Evolutionary conservation across 2,797 vertebrate genomes (phyloP), one percentile per base, ranked within the genome.

Genomic region (Nannoperca obscura): DNA sequence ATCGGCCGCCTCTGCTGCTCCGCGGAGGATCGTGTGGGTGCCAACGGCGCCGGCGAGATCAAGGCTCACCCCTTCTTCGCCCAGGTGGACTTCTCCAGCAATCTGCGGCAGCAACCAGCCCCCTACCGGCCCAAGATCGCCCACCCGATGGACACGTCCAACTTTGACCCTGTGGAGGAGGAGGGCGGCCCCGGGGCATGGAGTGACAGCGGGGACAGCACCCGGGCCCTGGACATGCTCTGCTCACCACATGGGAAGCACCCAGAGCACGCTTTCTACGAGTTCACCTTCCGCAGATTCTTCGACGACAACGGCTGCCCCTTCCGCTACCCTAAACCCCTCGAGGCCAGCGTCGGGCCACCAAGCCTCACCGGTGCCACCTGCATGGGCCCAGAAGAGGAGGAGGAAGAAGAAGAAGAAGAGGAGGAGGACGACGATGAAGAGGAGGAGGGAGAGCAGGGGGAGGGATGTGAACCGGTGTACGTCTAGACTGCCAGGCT

Each of bases 121-220:
- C 98, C 98, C 20, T 99, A 98, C 38, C 93, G 97, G 66, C 98
- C 98, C 85, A 99, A 98, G 90, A 98, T 99, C 78, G 96, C 97
- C 86, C 98, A 99, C 89, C 97, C 97, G 2, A 99, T 98, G 97
- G 98, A 99, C 94, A 99, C 98, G 11, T 99, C 98, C 34, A 99
- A 99, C 93, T 99, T 99, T 49, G 98, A 99, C 91, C 98, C 98
- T 0, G 97, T 99, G 62, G 98, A 99, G 78, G 98, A 99, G 76
- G 98, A 99, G 68, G 93, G 93, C 0, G 92, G 88, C 1, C 92
- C 94, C 0, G 94, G 95, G 49, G 97, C 97, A 0, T 98, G 97
- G 97, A 96, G 95, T 0, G 95, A 97, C 76, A 99, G 97, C 0
- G 96, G 95, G 34, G 98, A 98, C 85, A 97, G 97, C 88, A 94